Conservation (phyloP, 2,113 vertebrate genomes). For the Labrus mixtus region DNA sequence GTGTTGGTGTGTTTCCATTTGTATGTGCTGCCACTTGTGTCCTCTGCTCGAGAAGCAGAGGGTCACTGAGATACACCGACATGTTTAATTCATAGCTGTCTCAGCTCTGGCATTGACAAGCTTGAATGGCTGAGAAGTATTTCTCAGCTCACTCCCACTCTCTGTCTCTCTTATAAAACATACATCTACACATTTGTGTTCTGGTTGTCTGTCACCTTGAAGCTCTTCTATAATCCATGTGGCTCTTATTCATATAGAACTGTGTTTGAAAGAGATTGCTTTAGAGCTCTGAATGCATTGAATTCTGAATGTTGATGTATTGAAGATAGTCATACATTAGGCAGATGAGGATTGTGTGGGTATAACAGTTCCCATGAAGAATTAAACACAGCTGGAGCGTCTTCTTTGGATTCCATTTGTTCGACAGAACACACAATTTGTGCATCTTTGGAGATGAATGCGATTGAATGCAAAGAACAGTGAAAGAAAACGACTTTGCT, state of each 20-base stretch:
- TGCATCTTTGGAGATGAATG: background rate
- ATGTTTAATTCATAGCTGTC: constrained; percentile 70
- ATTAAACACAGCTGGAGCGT: constrained; percentile 2
- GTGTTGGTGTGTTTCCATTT: constrained; percentile 6
- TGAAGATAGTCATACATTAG: background rate
- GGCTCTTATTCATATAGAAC: constrained; percentile 35
- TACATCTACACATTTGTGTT: constrained; percentile 30
- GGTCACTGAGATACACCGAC: constrained; percentile 48
- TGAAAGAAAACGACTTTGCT: background rate
- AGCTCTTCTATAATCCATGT: constrained; percentile 33
- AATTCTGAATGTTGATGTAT: background rate
- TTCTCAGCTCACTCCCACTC: constrained; percentile 10
- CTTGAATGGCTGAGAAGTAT: constrained; percentile 33
- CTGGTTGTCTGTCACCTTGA: constrained; percentile 15
- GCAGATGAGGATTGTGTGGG: background rate
- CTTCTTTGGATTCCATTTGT: background rate
- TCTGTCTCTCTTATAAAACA: constrained; percentile 32
- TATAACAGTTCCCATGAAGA: background rate
- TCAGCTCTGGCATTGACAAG: constrained; percentile 43
- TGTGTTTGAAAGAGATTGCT: constrained; percentile 1
- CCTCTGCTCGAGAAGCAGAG: constrained; percentile 37
- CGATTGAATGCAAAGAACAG: background rate
- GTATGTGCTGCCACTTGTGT: constrained; percentile 26
- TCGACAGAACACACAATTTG: background rate
- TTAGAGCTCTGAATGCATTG: background rate